Evolutionary conservation across 2,113 vertebrate species (phyloP), one percentile per base, ranked within the genome.

Genomic region (Myotis lucifugus): DNA sequence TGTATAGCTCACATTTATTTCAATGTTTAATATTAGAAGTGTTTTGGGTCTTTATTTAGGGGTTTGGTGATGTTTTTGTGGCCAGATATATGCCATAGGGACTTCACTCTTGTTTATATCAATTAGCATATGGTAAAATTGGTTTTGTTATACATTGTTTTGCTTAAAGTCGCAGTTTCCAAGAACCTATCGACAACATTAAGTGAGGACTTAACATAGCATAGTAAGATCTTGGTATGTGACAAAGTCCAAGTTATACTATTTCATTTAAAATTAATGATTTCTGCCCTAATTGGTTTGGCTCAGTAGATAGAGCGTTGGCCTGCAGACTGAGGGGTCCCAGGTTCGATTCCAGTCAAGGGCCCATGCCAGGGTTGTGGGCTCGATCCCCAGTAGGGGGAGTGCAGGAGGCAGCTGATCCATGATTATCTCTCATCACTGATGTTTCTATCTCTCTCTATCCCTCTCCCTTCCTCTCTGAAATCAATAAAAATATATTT

Each of bases 201-300:
- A 61, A 61, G n/a, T 56, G n/a, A 56, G 79, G 25, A 32, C 15
- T 19, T 42, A 64, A 42, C 29, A 17, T 64, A 83, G 40, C n/a
- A 89, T n/a, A 79, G 14, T 88, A 72, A 82, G 17, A 81, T 67
- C 34, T 94, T 46, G 73, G n/a, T 73, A n/a, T 85, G 40, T 37
- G 61, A 88, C 21, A 56, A 69, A 88, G 14, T 90, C 50, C 50
- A 76, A 61, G n/a, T 70, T 74, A 78, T 3, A 50, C 32, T 13
- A 54, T 69, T 94, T 92, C 29, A 86, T 86, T 61, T 95, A 46
- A 96, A 97, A 50, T 72, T 50, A 95, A n/a, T 95, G 18, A 32
- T 93, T 93, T 95, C 77, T 97, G 15, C 59, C 59, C 25, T 61
- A 61, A 61, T 9, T 61, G 25, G 59, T 61, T 61, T 61, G 59